Evolutionary conservation across 2,888 invertebrate species (phyloP), one percentile per base, ranked within the genome.

Genomic region (Pristionchus mayeri): DNA sequence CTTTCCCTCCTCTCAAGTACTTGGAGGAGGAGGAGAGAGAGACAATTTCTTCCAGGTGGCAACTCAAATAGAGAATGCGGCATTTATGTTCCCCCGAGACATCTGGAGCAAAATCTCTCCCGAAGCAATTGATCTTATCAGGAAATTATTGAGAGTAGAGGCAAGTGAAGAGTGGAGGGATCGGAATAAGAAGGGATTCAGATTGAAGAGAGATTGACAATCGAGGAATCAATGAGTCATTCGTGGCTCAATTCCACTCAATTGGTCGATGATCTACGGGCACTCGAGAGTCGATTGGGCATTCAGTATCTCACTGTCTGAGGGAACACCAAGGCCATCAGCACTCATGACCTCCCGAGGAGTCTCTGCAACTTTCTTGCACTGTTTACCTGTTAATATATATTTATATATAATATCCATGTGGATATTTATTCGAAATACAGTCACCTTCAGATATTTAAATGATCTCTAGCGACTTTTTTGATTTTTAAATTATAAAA

Each of bases 41-140:
- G 27, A 4, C 40, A 75, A 83, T 40, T 34, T 63, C 4, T 86
- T 87, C 94, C 98, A 99, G 93, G 98, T 99, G 92, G 96, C 97
- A 93, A 98, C 98, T 93, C 99, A 99, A 94, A 99, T 99, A 90
- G 98, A 98, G 94, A 99, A 99, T 94, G 98, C 98, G 34, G 97
- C 97, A 84, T 99, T 99, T 94, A 99, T 99, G 98, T 99, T 98
- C 94, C 99, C 99, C 60, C 96, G 97, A n/a, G 95, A 96, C 93
- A 98, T 98, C 0, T 99, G 98, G 98, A 96, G 96, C 92, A 97
- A 97, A 93, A 97, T 98, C 92, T 98, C 98, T 40, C 95, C 95
- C 76, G 95, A 96, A 93, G 97, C 98, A 86, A 97, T 98, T 93
- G 98, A 98, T 94, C 95, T 99, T 89, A 99, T 99, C 92, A 98